phyloP scores from a whole-genome alignment of 2,888 invertebrate species.

The Drosophila vallismaia region DNA sequence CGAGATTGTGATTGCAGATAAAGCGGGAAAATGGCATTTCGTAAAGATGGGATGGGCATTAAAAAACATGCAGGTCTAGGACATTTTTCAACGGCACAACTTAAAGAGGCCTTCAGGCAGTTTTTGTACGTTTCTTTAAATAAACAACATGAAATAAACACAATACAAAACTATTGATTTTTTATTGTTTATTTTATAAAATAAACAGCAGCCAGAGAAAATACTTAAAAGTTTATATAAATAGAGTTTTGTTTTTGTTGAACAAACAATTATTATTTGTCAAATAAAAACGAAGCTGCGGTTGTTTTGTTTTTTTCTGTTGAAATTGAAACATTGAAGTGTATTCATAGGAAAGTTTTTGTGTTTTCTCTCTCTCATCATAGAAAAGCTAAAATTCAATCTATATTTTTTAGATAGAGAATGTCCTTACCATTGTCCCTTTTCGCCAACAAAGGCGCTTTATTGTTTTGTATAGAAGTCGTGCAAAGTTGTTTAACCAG shows the following conservation, averaged over 20 bases:
- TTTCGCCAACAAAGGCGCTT: background rate
- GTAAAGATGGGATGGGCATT: constrained; percentile 10
- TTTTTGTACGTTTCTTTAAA: background rate
- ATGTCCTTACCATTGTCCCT: background rate
- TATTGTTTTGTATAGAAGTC: constrained; percentile 1
- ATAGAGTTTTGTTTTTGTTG: background rate
- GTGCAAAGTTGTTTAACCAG: constrained; percentile 3
- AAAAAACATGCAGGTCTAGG: background rate
- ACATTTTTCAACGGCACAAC: background rate
- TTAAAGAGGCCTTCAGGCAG: background rate
- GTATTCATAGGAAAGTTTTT: no score
- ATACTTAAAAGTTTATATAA: background rate
- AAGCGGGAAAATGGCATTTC: constrained; percentile 25
- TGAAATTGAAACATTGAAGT: background rate
- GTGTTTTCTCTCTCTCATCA: no score
- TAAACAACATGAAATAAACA: background rate
- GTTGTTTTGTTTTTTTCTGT: background rate
- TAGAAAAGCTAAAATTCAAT: background rate
- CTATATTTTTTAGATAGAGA: background rate
- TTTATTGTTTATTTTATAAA: background rate
- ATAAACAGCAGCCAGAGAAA: background rate
- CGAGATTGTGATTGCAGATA: constrained; percentile 62
- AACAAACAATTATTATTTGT: background rate
- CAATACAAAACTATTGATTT: background rate
- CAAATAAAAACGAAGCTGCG: background rate